Evolutionary conservation across 2,113 vertebrate genomes (phyloP), one percentile per base, ranked within the genome.

Genomic region (Corvus hawaiiensis): DNA sequence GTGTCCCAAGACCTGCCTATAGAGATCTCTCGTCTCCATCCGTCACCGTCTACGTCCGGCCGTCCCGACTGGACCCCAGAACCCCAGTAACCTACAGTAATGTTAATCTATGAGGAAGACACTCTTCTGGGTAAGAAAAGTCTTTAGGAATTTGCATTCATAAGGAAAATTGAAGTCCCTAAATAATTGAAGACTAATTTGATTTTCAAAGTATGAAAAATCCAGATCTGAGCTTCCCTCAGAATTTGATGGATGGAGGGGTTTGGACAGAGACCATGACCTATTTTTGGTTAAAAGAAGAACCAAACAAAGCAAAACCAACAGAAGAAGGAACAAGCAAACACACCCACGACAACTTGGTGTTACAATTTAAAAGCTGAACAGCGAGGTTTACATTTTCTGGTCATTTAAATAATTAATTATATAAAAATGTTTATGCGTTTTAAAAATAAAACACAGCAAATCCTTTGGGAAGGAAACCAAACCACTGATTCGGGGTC

Each of bases 401-500:
- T 71, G 23, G 13, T 58, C 13, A 24, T 51, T 89, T 51, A n/a
- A 52, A 51, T 46, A 4, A 72, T 67, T 51, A 46, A 19, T 51
- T 54, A 24, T 3, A 15, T 35, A 49, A 15, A 75, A 68, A n/a
- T 11, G 1, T n/a, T 17, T 26, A 5, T 7, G 5, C 11, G 30
- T 49, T 75, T 67, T 21, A 71, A 10, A 58, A 67, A 17, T 19
- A 71, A 68, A 71, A 66, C 4, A 18, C 3, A 13, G 9, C 23
- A 71, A 78, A 54, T 46, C 13, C 11, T 79, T 85, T 46, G 20
- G 17, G 51, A 75, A 79, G 30, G 41, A 71, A 32, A 51, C 7
- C 11, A 58, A 71, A 58, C 3, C 24, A 24, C 10, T 4, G 1
- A 5, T 20, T 51, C 2, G 1, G 24, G 9, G n/a, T 21, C 27